phyloP scores from a whole-genome alignment of 1,140 invertebrate species.

The Matsumurasca onukii region DNA sequence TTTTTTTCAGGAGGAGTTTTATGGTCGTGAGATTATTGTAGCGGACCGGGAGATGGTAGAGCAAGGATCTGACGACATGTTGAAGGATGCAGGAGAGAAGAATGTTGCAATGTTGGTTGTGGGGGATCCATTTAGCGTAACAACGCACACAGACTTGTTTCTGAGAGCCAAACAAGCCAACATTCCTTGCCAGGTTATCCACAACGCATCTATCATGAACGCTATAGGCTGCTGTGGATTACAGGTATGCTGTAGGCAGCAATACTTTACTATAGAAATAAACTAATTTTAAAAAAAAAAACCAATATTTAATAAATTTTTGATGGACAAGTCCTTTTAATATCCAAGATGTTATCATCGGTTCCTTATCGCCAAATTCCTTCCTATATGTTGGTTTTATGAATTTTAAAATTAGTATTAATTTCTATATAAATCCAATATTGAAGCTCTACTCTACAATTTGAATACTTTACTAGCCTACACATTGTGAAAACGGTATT shows the following conservation, averaged over 20 bases:
- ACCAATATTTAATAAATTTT: neutral
- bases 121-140: constrained; percentile 91
- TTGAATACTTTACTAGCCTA: too few relatives aligned
- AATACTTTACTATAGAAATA: too few relatives aligned
- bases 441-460: too few relatives aligned
- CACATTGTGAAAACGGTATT: too few relatives aligned
- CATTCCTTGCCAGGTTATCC: constrained; percentile 75
- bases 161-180: constrained; percentile 76
- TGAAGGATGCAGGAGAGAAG: constrained; percentile 67
- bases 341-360: neutral
- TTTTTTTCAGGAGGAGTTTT: constrained; percentile 74
- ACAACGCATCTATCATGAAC: constrained; percentile 99
- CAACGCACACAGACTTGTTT: constrained; percentile 95
- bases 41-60: constrained; percentile 96
- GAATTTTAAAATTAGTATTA: too few relatives aligned
- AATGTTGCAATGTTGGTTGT: constrained; percentile 93
- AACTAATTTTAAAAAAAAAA: neutral
- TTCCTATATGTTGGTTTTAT: too few relatives aligned
- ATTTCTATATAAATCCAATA: too few relatives aligned
- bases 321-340: neutral
- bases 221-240: constrained; percentile 97
- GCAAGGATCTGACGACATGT: constrained; percentile 79
- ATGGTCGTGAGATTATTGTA: constrained; percentile 74
- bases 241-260: constrained; percentile 51
- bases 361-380: too few relatives aligned